Evolutionary conservation across 1,140 invertebrate species (phyloP).

Genomic region (Ridgeia piscesae): DNA sequence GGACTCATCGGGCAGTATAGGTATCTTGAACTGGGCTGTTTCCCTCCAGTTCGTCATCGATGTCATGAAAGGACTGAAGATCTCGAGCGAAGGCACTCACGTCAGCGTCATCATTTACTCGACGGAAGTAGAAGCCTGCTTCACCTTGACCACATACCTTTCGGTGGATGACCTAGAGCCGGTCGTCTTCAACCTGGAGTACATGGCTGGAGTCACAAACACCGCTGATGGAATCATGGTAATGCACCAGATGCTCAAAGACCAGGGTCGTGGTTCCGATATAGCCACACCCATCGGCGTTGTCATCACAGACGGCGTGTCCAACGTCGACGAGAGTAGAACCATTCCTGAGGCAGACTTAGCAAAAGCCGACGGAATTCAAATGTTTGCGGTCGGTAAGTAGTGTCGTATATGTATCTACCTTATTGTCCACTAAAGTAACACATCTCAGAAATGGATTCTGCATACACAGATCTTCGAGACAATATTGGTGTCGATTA

Average conservation of each 20-base stretch:
- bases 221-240: background rate
- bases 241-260: background rate
- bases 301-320: background rate
- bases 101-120: background rate
- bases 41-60: background rate
- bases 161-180: background rate
- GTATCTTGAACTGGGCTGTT: background rate
- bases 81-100: background rate
- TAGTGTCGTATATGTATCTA: background rate
- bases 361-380: background rate
- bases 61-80: conserved; percentile 3
- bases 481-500: background rate
- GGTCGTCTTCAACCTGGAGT: background rate
- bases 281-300: background rate
- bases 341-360: conserved; percentile 17
- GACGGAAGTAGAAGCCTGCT: background rate
- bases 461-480: too few species aligned
- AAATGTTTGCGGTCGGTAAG: conserved; percentile 19
- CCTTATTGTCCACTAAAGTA: background rate
- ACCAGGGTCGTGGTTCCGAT: background rate
- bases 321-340: conserved; percentile 1
- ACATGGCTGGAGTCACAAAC: background rate
- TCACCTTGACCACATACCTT: background rate
- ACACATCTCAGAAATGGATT: background rate
- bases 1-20: background rate